Conservation (phyloP, 2,888 invertebrate genomes). For the Spatulosminthurus flaviceps region DNA sequence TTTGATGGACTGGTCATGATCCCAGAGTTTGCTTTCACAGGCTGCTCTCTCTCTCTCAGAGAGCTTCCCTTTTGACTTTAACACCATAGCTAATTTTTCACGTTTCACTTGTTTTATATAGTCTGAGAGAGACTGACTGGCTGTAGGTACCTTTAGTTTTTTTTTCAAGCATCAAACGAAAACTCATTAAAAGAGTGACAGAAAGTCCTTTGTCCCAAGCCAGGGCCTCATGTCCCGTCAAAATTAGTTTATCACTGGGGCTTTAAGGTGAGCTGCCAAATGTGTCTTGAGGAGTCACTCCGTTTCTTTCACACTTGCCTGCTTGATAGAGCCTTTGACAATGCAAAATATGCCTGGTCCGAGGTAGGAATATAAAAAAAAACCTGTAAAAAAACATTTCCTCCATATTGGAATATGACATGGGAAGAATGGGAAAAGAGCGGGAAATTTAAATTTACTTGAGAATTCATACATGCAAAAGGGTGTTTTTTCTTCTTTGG, state of each 20-base stretch:
- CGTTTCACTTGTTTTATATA: conserved; percentile 41
- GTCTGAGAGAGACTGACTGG: too few species aligned
- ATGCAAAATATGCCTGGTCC: too few species aligned
- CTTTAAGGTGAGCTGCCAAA: conserved; percentile 41
- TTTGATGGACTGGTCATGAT: conserved; percentile 59
- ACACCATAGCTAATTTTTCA: conserved; percentile 48
- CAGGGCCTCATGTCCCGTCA: conserved; percentile 35
- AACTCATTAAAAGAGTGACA: conserved; percentile 46
- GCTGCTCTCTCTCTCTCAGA: conserved; percentile 44
- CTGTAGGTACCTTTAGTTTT: neutral
- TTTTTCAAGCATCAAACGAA: conserved; percentile 37
- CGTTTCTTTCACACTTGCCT: too few species aligned
- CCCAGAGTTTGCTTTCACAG: conserved; percentile 48
- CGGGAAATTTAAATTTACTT: too few species aligned
- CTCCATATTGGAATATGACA: too few species aligned
- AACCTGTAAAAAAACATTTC: too few species aligned
- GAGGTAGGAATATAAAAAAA: too few species aligned
- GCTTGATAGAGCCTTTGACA: too few species aligned
- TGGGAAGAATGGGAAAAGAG: too few species aligned
- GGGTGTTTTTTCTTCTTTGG: too few species aligned
- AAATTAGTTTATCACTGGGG: conserved; percentile 39
- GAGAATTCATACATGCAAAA: too few species aligned
- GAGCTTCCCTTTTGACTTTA: conserved; percentile 21
- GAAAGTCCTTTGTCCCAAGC: conserved; percentile 41
- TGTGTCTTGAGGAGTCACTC: conserved; percentile 25